Base-by-base conservation (phyloP, 1,140 invertebrate species). In the Lepidurus arcticus region DNA sequence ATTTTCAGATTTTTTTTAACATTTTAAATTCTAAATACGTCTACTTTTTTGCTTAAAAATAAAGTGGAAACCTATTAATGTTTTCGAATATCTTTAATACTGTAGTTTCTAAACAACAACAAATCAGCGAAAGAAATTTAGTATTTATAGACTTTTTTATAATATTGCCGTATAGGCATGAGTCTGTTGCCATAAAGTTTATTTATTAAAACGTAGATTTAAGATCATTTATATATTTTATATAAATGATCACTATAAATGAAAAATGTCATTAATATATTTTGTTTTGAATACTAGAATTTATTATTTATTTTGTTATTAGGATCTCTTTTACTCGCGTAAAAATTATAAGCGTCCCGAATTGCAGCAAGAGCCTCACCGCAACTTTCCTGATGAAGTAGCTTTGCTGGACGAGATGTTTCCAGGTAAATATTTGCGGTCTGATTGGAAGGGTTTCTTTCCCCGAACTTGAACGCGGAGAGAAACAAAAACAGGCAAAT, bases 341-440 rank as follows among this genome's bases (percentile, higher is more conserved):
- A 97, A 98, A 85, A 98, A 98, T 85, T 99, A 97, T 84, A 92
- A 95, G 79, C 87, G 93, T 34, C 97, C 98, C 1, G 93, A 97
- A 81, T 87, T 97, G 7, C 97, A 99, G 86, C 89, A 92, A 73
- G 86, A 89, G 45, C 92, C 94, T 6, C 94, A 98, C 86, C 89
- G 91, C 80, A 91, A 90, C 81, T 98, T 98, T 85, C 92, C 95
- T 82, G 90, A 94, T 81, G 96, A 98, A 89, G 93, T 97, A 26
- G 88, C 91, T 42, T 86, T 94, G 75, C 85, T 99, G 82, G 94
- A 98, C 83, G 88, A 90, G 1, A 90, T 94, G 82, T 98, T 98
- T 84, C 86, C 88, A 84, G 90, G 91, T 92, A 86, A 86, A 7
- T 21, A 65, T 21, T 65, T 16, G 53, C 9, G 53, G 5, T 65